Percentiles rank a stretch among this genome's conserved stretches.
Evolutionary conservation across 2,113 vertebrate genomes (phyloP).

Genomic region (Callorhinus ursinus): DNA sequence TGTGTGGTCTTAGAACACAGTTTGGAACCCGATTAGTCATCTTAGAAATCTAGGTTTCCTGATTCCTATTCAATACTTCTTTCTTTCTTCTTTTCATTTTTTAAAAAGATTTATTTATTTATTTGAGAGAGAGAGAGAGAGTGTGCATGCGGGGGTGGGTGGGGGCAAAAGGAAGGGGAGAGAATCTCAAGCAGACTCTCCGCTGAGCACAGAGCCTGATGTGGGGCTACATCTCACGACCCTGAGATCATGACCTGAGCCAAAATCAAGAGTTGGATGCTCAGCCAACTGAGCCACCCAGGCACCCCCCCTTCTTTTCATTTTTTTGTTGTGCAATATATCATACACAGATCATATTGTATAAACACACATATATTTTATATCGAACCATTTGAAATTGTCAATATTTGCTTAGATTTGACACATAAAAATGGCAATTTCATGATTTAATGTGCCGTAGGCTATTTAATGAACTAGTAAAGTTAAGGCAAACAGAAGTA

Average conservation of each 20-base stretch:
- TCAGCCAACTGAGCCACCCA: neutral
- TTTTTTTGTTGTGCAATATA: neutral
- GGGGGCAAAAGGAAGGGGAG: neutral
- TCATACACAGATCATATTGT: neutral
- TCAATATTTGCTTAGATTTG: neutral
- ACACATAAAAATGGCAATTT: neutral
- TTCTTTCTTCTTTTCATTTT: neutral
- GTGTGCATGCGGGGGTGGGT: too few relatives aligned
- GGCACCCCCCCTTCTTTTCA: neutral
- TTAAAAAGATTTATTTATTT: neutral
- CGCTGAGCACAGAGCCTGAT: neutral
- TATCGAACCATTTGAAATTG: neutral
- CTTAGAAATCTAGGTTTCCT: neutral
- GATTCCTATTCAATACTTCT: neutral
- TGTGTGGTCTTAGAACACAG: neutral
- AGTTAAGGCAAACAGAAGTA: neutral
- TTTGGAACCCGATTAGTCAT: neutral
- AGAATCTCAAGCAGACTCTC: neutral
- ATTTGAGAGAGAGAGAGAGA: neutral
- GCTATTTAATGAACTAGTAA: neutral
- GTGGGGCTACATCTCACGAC: neutral
- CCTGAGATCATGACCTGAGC: neutral
- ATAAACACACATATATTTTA: neutral
- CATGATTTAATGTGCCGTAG: neutral
- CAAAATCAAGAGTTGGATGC: neutral